Percentiles rank a stretch among this genome's conserved stretches.
These are phyloP conservation scores for Leptinotarsa peninsularis DNA, from an alignment of 2,888 invertebrate species.

Conservation along the genomic window DNA sequence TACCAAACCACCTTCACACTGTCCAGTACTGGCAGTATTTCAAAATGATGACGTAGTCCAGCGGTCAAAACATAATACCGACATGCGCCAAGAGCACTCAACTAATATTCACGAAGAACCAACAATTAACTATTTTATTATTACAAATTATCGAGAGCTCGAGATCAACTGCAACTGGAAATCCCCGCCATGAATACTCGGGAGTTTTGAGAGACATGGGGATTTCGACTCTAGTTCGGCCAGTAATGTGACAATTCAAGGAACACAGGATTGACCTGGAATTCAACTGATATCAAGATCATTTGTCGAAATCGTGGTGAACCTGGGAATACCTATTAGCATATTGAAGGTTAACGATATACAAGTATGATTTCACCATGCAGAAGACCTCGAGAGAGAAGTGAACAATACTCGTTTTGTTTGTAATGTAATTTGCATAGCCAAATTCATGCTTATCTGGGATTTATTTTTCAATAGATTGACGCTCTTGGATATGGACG, in stretches of 20 bases:
- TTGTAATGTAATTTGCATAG: background rate
- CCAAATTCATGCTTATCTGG: background rate
- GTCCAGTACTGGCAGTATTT: background rate
- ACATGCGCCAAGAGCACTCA: background rate
- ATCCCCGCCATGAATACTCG: too few species aligned
- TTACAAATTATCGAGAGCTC: background rate
- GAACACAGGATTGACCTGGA: background rate
- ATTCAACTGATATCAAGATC: constrained; percentile 1
- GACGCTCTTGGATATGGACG: too few species aligned
- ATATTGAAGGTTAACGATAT: constrained; percentile 1
- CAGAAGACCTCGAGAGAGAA: background rate
- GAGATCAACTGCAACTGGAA: background rate
- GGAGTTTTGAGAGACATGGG: background rate
- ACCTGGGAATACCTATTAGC: background rate
- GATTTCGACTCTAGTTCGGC: background rate
- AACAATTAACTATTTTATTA: background rate
- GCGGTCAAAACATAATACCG: background rate
- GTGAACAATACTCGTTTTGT: background rate
- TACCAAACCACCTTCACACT: background rate
- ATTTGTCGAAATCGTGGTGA: background rate
- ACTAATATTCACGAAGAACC: background rate
- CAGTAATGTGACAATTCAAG: background rate
- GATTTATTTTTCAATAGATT: background rate
- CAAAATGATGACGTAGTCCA: background rate
- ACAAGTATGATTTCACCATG: background rate